Evolutionary conservation across 2,113 vertebrate species (phyloP).

Genomic region (Ictalurus furcatus): DNA sequence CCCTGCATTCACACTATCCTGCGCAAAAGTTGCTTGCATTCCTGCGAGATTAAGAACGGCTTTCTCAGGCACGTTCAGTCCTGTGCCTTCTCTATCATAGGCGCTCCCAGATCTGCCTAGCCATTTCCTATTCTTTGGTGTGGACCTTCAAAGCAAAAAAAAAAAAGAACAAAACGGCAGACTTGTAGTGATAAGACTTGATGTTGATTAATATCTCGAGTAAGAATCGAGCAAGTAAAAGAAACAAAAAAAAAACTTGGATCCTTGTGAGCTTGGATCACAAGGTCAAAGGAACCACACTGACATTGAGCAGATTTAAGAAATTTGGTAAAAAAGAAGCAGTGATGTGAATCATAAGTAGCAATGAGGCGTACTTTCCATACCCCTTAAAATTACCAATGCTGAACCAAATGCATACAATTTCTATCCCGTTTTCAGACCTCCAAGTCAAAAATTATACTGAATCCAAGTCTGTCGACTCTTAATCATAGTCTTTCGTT

Average conservation of each 20-base stretch:
- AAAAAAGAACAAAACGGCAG: neutral
- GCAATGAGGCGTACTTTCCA: neutral
- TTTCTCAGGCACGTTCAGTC: slow-evolving; percentile 41
- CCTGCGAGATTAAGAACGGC: slow-evolving; percentile 29
- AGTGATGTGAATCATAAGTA: neutral
- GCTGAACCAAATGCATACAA: neutral
- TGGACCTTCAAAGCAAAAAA: slow-evolving; percentile 17
- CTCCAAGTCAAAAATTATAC: neutral
- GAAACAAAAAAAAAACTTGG: neutral
- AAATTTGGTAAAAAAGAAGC: neutral
- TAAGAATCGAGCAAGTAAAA: neutral
- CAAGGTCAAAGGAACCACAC: neutral
- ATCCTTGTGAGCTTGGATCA: neutral
- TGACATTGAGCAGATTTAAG: neutral
- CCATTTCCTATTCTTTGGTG: slow-evolving; percentile 14
- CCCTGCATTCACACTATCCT: neutral
- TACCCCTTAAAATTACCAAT: neutral
- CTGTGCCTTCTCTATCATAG: slow-evolving; percentile 5
- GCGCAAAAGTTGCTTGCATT: slow-evolving; percentile 37
- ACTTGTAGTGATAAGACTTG: neutral
- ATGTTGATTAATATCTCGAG: slow-evolving; percentile 3
- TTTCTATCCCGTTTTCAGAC: neutral
- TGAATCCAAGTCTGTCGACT: neutral
- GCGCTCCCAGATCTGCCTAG: neutral
- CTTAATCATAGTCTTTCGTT: neutral